Evolutionary conservation across 2,888 invertebrate species (phyloP).

Genomic region (Chrysolina haemoptera): DNA sequence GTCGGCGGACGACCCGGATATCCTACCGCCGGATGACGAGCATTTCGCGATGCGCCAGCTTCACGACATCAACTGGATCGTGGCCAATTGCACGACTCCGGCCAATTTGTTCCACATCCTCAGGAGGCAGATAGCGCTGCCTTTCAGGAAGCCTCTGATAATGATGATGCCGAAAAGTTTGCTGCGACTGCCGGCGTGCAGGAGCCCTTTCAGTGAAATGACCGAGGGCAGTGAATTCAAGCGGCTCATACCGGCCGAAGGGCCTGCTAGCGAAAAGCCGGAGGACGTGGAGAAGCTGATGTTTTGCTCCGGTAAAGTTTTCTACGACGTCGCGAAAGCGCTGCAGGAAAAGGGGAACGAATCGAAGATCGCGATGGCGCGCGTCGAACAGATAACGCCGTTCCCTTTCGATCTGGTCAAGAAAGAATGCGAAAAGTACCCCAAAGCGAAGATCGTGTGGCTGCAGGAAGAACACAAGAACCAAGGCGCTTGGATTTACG

Average conservation of each 20-base stretch:
- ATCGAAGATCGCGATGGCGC: constrained; percentile 82
- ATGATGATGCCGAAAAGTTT: constrained; percentile 97
- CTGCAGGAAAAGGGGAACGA: constrained; percentile 80
- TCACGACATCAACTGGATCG: constrained; percentile 97
- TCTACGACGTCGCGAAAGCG: constrained; percentile 88
- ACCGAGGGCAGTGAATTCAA: constrained; percentile 84
- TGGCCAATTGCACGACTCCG: constrained; percentile 95
- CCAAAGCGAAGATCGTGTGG: constrained; percentile 88
- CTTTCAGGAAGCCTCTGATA: constrained; percentile 96
- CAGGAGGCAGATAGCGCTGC: constrained; percentile 93
- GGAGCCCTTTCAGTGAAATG: constrained; percentile 95
- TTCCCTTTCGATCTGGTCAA: constrained; percentile 95
- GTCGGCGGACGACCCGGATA: constrained; percentile 96
- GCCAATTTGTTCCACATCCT: constrained; percentile 97
- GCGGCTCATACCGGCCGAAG: constrained; percentile 85
- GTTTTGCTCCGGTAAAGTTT: constrained; percentile 94
- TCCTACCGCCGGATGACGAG: constrained; percentile 87
- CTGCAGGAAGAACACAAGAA: constrained; percentile 97
- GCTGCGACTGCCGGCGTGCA: constrained; percentile 93
- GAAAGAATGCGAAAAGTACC: constrained; percentile 86
- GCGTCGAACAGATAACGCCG: constrained; percentile 92
- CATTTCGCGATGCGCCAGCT: constrained; percentile 94
- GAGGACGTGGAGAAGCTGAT: constrained; percentile 82
- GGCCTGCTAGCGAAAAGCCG: constrained; percentile 76
- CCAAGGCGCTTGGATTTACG: constrained; percentile 91